Evolutionary conservation across 2,888 invertebrate genomes (phyloP).

Genomic region (Lasioglossum marginatum): DNA sequence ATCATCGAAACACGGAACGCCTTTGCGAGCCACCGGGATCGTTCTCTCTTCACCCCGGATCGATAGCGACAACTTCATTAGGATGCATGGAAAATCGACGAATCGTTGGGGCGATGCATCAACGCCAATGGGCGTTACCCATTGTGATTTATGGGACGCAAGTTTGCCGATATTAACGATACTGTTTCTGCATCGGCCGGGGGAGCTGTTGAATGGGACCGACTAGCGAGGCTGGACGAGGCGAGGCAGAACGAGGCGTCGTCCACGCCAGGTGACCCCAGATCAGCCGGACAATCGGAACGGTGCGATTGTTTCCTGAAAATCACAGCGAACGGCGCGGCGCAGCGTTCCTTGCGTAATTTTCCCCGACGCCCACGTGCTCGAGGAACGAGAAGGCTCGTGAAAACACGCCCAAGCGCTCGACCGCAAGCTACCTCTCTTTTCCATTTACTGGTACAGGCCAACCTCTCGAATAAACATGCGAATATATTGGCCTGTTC

Average conservation of each 20-base stretch:
- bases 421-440: conserved; percentile 25
- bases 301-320: conserved; percentile 25
- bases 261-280: conserved; percentile 7
- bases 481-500: conserved; percentile 48
- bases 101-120: conserved; percentile 68
- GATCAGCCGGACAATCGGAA: conserved; percentile 15
- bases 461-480: conserved; percentile 52
- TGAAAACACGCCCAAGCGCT: conserved; percentile 45
- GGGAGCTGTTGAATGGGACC: conserved; percentile 20
- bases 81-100: conserved; percentile 67
- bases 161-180: conserved; percentile 60
- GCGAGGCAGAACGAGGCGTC: conserved; percentile 9
- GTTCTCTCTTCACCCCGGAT: conserved; percentile 1
- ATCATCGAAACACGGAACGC: conserved; percentile 38
- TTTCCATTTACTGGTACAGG: conserved; percentile 39
- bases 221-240: background rate
- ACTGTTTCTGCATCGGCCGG: conserved; percentile 25
- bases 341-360: conserved; percentile 33
- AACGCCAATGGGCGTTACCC: conserved; percentile 51
- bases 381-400: conserved; percentile 27
- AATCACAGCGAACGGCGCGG: background rate
- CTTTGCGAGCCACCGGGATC: conserved; percentile 13
- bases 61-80: conserved; percentile 70
- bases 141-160: conserved; percentile 62
- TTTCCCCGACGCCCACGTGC: conserved; percentile 60